A percentile compares a stretch with the other conserved stretches of the same genome.
phyloP scores from a whole-genome alignment of 2,113 vertebrate species.

The Onychostruthus taczanowskii region DNA sequence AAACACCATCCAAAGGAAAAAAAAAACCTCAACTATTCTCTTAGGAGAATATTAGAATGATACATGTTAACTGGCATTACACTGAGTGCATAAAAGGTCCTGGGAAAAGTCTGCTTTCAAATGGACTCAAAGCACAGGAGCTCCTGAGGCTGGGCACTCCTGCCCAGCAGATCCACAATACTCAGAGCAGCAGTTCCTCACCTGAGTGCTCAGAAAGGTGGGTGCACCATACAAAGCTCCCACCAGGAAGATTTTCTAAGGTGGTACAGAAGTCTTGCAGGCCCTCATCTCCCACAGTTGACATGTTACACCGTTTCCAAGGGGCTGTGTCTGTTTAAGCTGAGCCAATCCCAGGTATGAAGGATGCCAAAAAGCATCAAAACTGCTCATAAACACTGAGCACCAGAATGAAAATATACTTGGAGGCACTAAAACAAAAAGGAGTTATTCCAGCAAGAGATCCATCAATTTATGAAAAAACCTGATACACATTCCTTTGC shows the following conservation, averaged over 20 bases:
- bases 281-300: not conserved
- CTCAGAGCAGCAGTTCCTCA: not conserved
- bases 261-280: not conserved
- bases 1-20: not conserved
- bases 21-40: not conserved
- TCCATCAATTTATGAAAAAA: not conserved
- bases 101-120: not conserved
- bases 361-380: not conserved
- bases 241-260: not conserved
- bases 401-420: not conserved
- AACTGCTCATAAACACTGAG: not conserved
- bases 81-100: not conserved
- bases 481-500: not conserved
- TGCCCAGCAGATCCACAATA: not conserved
- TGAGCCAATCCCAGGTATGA: not conserved
- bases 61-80: not conserved
- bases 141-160: accelerated
- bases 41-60: not conserved
- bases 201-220: not conserved
- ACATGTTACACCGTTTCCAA: accelerated
- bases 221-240: not conserved
- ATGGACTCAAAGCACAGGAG: not conserved
- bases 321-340: not conserved
- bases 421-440: not conserved
- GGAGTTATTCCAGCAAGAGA: not conserved